Evolutionary conservation across 2,888 invertebrate species (phyloP), one percentile per base, ranked within the genome.

Genomic region (Stictocephala bisonia): DNA sequence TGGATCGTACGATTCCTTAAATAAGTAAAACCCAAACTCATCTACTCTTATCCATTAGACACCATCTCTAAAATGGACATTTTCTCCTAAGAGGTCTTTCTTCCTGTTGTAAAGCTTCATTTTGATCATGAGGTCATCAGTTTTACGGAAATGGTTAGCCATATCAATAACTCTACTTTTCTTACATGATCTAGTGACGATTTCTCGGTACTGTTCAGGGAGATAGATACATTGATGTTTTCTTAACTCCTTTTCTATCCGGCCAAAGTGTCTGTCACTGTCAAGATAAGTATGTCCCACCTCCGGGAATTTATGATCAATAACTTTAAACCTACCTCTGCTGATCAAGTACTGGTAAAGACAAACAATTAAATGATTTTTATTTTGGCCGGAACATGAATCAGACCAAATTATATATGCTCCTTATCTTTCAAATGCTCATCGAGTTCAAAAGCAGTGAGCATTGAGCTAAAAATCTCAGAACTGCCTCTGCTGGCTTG

Each of bases 261-360:
- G 35, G 35, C 35, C 11, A n/a, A n/a, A n/a, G 35, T 31, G 35
- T 31, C 35, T 31, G 6, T 31, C 35, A n/a, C n/a, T n/a, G n/a
- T 82, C 82, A 44, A 82, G 70, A 76, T 79, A 81, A 7, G 78
- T 78, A 77, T 81, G 80, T 11, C 80, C 81, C 15, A 81, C 81
- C 75, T 80, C 81, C 3, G 81, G 81, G 77, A 81, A 82, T 75
- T 82, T 81, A 74, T 82, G 80, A 40, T 81, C 80, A 26, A 80
- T 80, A 9, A 73, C 68, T 72, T 80, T 77, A 73, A 80, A 81
- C 53, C 75, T 74, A 31, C 78, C 77, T 77, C 79, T 81, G 35
- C 79, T 56, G 29, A 76, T 35, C 44, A 76, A 35, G 35, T 75
- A 75, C 51, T 75, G 75, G 18, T 72, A 75, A 11, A 67, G 20